Evolutionary conservation across 2,888 invertebrate genomes (phyloP), one percentile per base, ranked within the genome.

Genomic region (Nephrotoma guestfalica): DNA sequence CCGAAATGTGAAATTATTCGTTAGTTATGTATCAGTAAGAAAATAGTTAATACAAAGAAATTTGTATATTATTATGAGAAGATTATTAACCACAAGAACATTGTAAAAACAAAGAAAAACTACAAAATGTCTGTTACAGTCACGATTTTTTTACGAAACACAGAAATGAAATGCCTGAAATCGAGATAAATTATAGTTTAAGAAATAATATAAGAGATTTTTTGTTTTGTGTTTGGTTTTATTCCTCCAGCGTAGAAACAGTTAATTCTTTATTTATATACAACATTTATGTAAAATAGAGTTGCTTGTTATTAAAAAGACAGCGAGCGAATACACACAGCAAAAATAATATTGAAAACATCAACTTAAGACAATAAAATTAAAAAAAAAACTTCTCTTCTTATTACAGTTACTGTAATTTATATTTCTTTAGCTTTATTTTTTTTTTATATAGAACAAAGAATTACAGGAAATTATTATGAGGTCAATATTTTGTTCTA

Each of bases 381-480:
- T n/a, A 30, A 30, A 71, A 30, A 18, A 47, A 71, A 71, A 71
- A 71, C 18, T 30, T 30, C 30, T 71, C 71, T 71, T 71, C 18
- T 71, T 71, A 71, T 71, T 71, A 71, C 71, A 71, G 71, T 71
- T 71, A 71, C 30, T 71, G 30, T 71, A 71, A 9, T 71, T 71
- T 71, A 30, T 71, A 43, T 43, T 43, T 43, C 11, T 43, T 43
- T 43, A 6, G 71, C 41, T 85, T 85, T 18, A 15, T 85, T 85
- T 41, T n/a, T 41, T 85, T 41, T 84, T 41, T 41, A 41, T 85
- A 85, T 42, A 85, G 41, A 85, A 85, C 84, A 85, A 85, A 85
- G 42, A 85, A 85, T 85, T 85, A 85, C 84, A 85, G 84, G 42
- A 85, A 71, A 71, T 71, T 71, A 30, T 30, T 71, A 71, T 71